A percentile compares a stretch with the other conserved stretches of the same genome.
phyloP scores from a whole-genome alignment of 2,797 vertebrate genomes.

The Apogon hyalosoma region DNA sequence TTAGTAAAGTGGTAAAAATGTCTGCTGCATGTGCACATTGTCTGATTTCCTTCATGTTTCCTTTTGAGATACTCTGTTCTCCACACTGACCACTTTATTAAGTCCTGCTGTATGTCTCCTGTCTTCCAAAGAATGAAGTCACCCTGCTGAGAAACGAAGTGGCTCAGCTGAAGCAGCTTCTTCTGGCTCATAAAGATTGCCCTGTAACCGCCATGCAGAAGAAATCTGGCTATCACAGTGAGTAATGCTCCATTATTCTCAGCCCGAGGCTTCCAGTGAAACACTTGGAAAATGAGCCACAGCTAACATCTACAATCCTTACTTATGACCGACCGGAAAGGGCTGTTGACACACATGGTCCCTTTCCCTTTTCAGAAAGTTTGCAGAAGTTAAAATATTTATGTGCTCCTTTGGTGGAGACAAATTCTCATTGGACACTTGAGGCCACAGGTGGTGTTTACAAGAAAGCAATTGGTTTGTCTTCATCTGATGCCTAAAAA shows the following conservation, averaged over 20 bases:
- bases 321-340: slow-evolving; percentile 58
- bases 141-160: slow-evolving; percentile 99
- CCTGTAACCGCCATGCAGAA: slow-evolving; percentile 99
- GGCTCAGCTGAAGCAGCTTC: slow-evolving; percentile 99
- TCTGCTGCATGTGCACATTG: not conserved
- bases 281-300: slow-evolving; percentile 81
- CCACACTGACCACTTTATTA: slow-evolving; percentile 45
- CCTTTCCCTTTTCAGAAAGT: slow-evolving; percentile 32
- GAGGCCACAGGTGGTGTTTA: slow-evolving; percentile 67
- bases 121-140: slow-evolving; percentile 93
- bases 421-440: slow-evolving; percentile 24
- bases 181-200: slow-evolving; percentile 99
- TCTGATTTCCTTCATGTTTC: slow-evolving; percentile 21
- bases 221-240: slow-evolving; percentile 99
- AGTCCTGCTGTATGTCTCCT: slow-evolving; percentile 75
- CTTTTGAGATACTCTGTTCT: slow-evolving; percentile 13
- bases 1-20: not conserved
- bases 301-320: slow-evolving; percentile 61
- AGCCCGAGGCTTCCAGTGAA: slow-evolving; percentile 85
- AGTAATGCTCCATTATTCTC: slow-evolving; percentile 95
- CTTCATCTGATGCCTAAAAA: slow-evolving; percentile 32
- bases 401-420: slow-evolving; percentile 29
- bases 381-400: slow-evolving; percentile 60
- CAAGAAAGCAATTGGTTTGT: slow-evolving; percentile 29
- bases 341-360: slow-evolving; percentile 50